Base-by-base conservation (phyloP, 2,113 vertebrate species). In the Myotis yumanensis region DNA sequence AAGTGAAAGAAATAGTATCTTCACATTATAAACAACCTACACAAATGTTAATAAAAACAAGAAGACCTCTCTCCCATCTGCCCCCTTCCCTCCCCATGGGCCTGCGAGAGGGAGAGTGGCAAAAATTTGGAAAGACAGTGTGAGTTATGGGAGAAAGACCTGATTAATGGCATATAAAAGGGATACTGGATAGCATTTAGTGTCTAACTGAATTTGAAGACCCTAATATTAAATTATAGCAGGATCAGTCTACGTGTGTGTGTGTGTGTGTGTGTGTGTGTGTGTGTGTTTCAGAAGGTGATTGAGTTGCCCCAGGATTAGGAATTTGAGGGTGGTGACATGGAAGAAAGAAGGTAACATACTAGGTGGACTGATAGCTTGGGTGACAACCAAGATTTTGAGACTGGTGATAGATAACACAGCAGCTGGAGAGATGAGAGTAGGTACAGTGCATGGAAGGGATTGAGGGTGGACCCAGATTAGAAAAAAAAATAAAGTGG, bases 271-370 rank as follows among this genome's bases (percentile, higher is more conserved):
- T 30, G 59, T 30, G 59, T 30, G 59, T 57, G 54, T 30, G 59
- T 64, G 59, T 64, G 62, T 88, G 32, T 72, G 4, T 68, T n/a
- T 48, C 37, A 37, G 4, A 40, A 40, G 12, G 11, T 40, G 7
- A 23, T 82, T 92, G 35, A 66, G 79, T 88, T 66, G 62, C 54
- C 52, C 28, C 62, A 90, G 43, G 20, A 51, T 89, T 89, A 81
- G 64, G 52, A 88, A 54, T 83, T 79, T 73, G 32, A 80, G 66
- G 46, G 32, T 88, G 12, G 46, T 57, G 22, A 90, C 68, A 54
- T 95, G 48, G 46, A 79, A 69, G 40, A n/a, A 94, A 85, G 79
- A 93, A 86, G 62, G 64, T 81, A 64, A 46, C 14, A 37, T 52
- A 28, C 7, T 71, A 62, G 30, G 23, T 54, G 22, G 25, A 85